Base-by-base conservation (phyloP, 53 echinoderm and acorn worm species). In the Glandiceps talaboti region DNA sequence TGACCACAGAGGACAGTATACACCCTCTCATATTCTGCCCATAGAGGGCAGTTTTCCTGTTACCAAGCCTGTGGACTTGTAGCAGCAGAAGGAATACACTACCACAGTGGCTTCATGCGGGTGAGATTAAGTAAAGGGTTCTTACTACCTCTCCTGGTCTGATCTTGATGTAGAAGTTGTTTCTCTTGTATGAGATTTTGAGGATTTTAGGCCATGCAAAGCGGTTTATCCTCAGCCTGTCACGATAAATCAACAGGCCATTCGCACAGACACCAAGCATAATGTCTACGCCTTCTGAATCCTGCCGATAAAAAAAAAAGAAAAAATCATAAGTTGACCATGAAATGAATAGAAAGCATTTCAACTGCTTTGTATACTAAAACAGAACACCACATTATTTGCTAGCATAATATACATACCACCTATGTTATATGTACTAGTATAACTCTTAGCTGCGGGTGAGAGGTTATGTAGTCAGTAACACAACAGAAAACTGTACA, bases 171-270 rank as follows among this genome's bases (percentile, higher is more conserved):
- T 99, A 99, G 86, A 99, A 99, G 86, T 94, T 99, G 86, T 99
- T 99, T 75, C 99, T 87, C 75, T 99, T 99, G 85, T 99, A 99
- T 28, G 99, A 99, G 74, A 99, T 99, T 82, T 99, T 99, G 77
- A 99, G 90, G 83, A 99, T 99, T 87, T 99, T 99, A 77, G 99
- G 99, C 99, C 99, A 99, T 81, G 99, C 99, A 82, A 99, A 99
- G 82, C 99, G 99, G 88, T 99, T 99, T 89, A 97, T 94, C 82
- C 99, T 89, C 73, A 99, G 82, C 74, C 99, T 84, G 77, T 99
- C 94, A 32, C 99, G 86, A 89, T 99, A 99, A 84, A 99, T 94
- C 73, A 99, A 89, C 32, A 97, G 90, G 29, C 99, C 99, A 74
- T 94, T 94, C 79, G 94, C 99, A 76, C 99, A 99, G 1, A 99